Percentiles rank a stretch among this genome's conserved stretches.
Evolutionary conservation across 2,888 invertebrate genomes (phyloP).

Genomic region (Electrophaes corylata): DNA sequence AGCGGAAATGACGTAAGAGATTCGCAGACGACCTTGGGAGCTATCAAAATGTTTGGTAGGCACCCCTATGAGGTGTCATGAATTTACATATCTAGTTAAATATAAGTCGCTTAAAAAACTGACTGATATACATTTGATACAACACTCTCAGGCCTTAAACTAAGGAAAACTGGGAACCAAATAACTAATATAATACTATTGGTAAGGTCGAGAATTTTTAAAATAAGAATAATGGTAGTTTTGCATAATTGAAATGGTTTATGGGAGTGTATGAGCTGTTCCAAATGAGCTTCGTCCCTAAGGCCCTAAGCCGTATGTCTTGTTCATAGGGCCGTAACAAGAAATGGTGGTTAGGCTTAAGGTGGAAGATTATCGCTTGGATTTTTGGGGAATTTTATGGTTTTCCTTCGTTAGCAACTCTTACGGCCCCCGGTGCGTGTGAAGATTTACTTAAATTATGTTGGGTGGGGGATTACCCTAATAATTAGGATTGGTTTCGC

Average conservation of each 20-base stretch:
- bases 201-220: too few species aligned
- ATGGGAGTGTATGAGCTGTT: conserved; percentile 16
- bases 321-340: conserved; percentile 44
- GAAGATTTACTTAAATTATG: conserved; percentile 17
- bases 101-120: neutral
- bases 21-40: conserved; percentile 16
- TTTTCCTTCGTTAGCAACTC: conserved; percentile 32
- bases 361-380: conserved; percentile 41
- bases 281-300: conserved; percentile 11
- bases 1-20: conserved; percentile 18
- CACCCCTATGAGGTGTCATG: neutral
- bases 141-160: too few species aligned
- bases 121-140: too few species aligned
- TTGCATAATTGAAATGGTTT: neutral
- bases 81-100: neutral
- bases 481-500: conserved; percentile 22
- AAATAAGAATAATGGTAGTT: too few species aligned
- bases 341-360: conserved; percentile 42
- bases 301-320: conserved; percentile 38
- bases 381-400: conserved; percentile 40
- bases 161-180: too few species aligned
- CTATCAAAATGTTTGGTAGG: conserved; percentile 2
- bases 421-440: conserved; percentile 11
- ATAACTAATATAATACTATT: too few species aligned
- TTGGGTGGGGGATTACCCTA: conserved; percentile 7